Base-by-base conservation (phyloP, 2,113 vertebrate genomes). In the Chloropsis hardwickii region DNA sequence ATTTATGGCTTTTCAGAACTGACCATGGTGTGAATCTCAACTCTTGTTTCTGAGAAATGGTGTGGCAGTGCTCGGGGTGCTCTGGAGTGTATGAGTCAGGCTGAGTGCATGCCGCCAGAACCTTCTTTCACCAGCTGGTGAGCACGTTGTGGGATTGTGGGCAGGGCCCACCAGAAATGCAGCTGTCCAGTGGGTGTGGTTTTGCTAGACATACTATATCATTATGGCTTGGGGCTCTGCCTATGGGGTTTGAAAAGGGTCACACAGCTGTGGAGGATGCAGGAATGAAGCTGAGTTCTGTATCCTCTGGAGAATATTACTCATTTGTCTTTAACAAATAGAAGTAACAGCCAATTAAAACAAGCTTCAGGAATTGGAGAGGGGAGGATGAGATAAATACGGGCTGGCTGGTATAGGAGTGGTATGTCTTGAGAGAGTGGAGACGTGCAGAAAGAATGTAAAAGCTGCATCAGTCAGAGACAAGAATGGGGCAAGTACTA, bases 261-360 rank as follows among this genome's bases (percentile, higher is more conserved):
- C 39, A 27, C 37, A 8, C 74, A 86, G 82, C 86, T 90, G 62
- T 54, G 33, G 44, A 37, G 37, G 31, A 21, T 40, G 45, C 24
- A 40, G 57, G 65, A 82, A 53, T 50, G 28, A 64, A 88, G 37
- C 33, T 84, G 21, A 31, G 44, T 39, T 78, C 35, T 51, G 2
- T 37, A 17, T 84, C 24, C 54, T 33, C 61, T 95, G 40, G 31
- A 27, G 18, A 39, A 51, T 45, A 40, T 73, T 81, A 44, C 15
- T 92, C 5, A 10, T 78, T 84, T 90, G 33, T 35, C 20, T 85
- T 92, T 29, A 58, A 62, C 12, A 1, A 44, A 22, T 0, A 67
- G 66, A 74, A 87, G 18, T 47, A 70, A 58, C 53, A 61, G 44
- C 72, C 76, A 76, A 78, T 81, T 53, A 51, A 79, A 95, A 45